Base-by-base conservation (phyloP, 2,888 invertebrate species). In the Clanis bilineata region DNA sequence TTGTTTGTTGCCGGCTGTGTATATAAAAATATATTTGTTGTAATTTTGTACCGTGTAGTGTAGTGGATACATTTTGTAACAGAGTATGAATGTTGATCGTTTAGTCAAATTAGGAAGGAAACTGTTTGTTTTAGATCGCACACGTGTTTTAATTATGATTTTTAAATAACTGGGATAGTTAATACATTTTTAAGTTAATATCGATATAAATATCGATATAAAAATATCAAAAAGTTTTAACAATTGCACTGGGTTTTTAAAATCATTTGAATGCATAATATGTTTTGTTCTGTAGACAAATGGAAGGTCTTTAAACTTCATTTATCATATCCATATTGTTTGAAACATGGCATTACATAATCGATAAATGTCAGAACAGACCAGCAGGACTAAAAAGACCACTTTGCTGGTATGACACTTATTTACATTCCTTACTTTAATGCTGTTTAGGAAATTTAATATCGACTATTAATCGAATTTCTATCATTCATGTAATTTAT, bases 1-100 rank as follows among this genome's bases (percentile, higher is more conserved):
- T 56, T 56, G 38, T 39, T 56, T 22, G 38, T 63, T 57, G 44
- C 62, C 57, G 63, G 65, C 63, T 65, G 65, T 65, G 65, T 63
- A 61, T 57, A 61, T 61, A 62, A 18, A 36, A 45, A 57, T 23
- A 22, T 47, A 47, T 58, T 45, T 58, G 51, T 58, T 41, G 56
- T n/a, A 15, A 43, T 28, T 23, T 56, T 56, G 43, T 56, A 56
- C 25, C 28, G 15, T 15, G 41, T 43, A 23, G 41, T 56, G 23
- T 43, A 56, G 41, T 41, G 10, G 28, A 43, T 32, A 15, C 51
- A 51, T 51, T 51, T 32, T 32, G 18, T 51, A 51, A 51, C 28
- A 18, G 28, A 32, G 12, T 6, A 45, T 45, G 32, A 32, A 51
- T 32, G 12, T 18, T 51, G 28, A 28, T 9, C 28, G 28, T 51